Conservation (phyloP, 2,888 invertebrate species). For the Eristalinus aeneus region DNA sequence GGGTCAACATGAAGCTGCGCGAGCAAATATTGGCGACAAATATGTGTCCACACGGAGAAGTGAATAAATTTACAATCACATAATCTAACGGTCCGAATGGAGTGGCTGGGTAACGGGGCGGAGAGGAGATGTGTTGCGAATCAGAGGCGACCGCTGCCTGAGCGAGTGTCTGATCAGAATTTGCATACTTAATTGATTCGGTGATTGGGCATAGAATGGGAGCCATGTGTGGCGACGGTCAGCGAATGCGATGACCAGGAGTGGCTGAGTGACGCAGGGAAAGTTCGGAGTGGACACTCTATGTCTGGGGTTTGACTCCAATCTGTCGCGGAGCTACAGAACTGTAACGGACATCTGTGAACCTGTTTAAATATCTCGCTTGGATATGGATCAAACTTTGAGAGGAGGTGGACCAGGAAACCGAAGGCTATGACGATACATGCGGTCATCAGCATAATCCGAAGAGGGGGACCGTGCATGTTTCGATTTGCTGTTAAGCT, state of each 20-base stretch:
- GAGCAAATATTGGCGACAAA: constrained; percentile 59
- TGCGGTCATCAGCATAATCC: background rate
- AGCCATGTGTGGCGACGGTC: background rate
- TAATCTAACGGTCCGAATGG: constrained; percentile 44
- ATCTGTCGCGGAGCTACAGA: background rate
- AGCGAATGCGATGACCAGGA: background rate
- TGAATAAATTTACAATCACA: constrained; percentile 27
- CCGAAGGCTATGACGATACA: background rate
- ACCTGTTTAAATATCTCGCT: background rate
- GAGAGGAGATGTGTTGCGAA: background rate
- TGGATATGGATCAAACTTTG: background rate
- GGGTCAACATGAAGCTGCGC: constrained; percentile 38
- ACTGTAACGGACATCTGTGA: background rate
- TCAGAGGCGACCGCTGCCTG: background rate
- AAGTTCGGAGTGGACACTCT: background rate
- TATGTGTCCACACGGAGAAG: constrained; percentile 11
- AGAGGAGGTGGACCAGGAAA: background rate
- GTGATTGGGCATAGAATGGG: constrained; percentile 6
- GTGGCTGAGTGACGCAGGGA: background rate
- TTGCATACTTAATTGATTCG: constrained; percentile 60
- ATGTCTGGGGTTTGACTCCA: background rate
- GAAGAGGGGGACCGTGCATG: background rate
- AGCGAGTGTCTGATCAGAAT: constrained; percentile 28
- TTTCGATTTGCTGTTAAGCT: background rate
- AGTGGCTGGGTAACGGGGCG: background rate